Percentiles rank a stretch among this genome's conserved stretches.
These are phyloP conservation scores for Himalopsyche anomala DNA, from an alignment of 2,888 invertebrate genomes.

Conservation along the genomic window DNA sequence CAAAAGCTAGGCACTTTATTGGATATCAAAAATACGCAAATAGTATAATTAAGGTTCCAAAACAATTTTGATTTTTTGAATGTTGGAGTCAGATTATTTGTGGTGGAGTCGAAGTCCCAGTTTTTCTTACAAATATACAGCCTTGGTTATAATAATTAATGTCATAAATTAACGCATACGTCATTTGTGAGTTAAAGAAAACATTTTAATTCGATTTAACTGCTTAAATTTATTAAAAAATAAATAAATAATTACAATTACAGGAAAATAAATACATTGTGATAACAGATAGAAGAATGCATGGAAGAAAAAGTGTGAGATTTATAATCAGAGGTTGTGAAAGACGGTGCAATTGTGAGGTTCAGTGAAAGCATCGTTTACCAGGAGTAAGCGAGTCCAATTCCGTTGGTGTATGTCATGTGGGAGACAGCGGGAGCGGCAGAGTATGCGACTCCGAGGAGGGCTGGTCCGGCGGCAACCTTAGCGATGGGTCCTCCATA, in stretches of 20 bases:
- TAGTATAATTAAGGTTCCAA: too few relatives aligned
- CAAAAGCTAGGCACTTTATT: too few relatives aligned
- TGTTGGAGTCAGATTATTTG: too few relatives aligned
- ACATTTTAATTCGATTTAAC: neutral
- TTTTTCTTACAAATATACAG: too few relatives aligned
- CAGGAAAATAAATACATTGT: neutral
- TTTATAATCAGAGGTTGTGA: constrained; percentile 1
- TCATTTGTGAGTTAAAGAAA: neutral
- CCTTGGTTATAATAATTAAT: too few relatives aligned
- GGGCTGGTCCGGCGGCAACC: constrained; percentile 74
- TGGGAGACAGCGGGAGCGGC: constrained; percentile 80
- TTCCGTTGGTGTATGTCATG: constrained; percentile 78
- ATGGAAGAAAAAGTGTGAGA: neutral
- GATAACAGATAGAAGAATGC: neutral
- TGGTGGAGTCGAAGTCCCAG: too few relatives aligned
- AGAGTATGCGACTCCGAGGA: constrained; percentile 78
- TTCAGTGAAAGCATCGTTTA: constrained; percentile 67
- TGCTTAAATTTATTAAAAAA: constrained; percentile 10
- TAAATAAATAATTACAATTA: constrained; percentile 29
- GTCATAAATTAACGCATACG: too few relatives aligned
- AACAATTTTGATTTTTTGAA: too few relatives aligned
- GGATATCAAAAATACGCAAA: too few relatives aligned
- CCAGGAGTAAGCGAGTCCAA: constrained; percentile 78
- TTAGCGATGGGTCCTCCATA: constrained; percentile 65
- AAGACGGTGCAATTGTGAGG: neutral